Percentiles rank a stretch among this genome's conserved stretches.
phyloP scores from a whole-genome alignment of 1,140 invertebrate species.

The Nautilus pompilius region DNA sequence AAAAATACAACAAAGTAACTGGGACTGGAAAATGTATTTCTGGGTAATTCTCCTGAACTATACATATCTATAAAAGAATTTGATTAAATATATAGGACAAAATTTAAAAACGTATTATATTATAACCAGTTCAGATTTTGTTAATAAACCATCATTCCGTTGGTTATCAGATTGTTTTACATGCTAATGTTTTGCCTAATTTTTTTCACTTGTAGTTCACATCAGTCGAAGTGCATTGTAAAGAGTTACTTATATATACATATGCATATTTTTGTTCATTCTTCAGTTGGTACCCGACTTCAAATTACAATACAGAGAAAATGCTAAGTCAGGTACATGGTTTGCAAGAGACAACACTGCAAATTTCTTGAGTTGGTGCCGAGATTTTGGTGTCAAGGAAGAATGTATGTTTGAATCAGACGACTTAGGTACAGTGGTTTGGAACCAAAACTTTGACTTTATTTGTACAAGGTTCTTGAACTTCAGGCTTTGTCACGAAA shows the following conservation, averaged over 20 bases:
- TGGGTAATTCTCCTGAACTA: too few relatives aligned
- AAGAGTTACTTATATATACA: conserved; percentile 57
- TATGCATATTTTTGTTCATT: conserved; percentile 2
- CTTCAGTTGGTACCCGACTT: conserved; percentile 25
- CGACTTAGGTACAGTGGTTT: conserved; percentile 86
- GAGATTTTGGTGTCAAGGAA: conserved; percentile 77
- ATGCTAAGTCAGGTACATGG: conserved; percentile 73
- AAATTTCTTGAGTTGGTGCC: conserved; percentile 89
- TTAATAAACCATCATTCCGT: neutral
- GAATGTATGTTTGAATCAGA: conserved; percentile 94
- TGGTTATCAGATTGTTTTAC: neutral
- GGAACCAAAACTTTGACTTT: too few relatives aligned
- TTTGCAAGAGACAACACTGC: conserved; percentile 93
- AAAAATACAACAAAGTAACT: too few relatives aligned
- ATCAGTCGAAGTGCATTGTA: too few relatives aligned
- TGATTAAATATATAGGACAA: neutral
- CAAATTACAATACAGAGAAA: conserved; percentile 26
- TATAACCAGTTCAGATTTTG: too few relatives aligned
- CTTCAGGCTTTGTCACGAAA: too few relatives aligned
- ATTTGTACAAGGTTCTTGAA: too few relatives aligned
- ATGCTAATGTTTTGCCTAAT: neutral
- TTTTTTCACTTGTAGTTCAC: conserved; percentile 52
- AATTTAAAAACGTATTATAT: neutral
- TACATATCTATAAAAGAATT: too few relatives aligned
- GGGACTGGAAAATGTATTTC: too few relatives aligned